phyloP scores from a whole-genome alignment of 1,140 invertebrate genomes.

The Diachasma alloeum region DNA sequence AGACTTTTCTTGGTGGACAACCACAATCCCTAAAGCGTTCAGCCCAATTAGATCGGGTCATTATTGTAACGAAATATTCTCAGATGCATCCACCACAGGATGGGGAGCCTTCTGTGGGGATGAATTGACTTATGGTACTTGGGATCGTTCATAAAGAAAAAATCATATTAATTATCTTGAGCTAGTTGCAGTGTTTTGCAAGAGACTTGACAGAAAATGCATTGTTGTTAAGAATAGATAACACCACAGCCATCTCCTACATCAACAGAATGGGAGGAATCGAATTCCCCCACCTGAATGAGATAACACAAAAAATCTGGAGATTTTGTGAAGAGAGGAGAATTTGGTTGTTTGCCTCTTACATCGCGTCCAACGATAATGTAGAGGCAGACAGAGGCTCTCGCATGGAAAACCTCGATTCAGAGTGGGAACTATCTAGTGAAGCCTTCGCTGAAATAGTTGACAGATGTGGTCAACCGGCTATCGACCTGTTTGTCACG shows the following conservation, averaged over 20 bases:
- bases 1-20: no score
- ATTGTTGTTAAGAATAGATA: not conserved
- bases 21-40: not conserved
- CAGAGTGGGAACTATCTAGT: no score
- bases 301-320: no score
- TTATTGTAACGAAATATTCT: not conserved
- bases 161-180: slow-evolving; percentile 28
- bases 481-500: no score
- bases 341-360: not conserved
- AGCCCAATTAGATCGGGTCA: not conserved
- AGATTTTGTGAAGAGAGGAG: not conserved
- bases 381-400: no score
- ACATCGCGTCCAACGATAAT: no score
- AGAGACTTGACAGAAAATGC: not conserved
- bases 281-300: no score
- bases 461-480: no score
- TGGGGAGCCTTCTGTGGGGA: slow-evolving; percentile 16
- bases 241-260: not conserved
- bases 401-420: no score
- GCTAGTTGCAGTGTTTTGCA: slow-evolving; percentile 20
- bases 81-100: slow-evolving; percentile 19
- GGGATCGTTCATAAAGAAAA: not conserved
- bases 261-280: no score
- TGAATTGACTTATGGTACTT: slow-evolving; percentile 9
- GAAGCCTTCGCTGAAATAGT: no score